Base-by-base conservation (phyloP, 1,140 invertebrate genomes). In the Drosophila orena region DNA sequence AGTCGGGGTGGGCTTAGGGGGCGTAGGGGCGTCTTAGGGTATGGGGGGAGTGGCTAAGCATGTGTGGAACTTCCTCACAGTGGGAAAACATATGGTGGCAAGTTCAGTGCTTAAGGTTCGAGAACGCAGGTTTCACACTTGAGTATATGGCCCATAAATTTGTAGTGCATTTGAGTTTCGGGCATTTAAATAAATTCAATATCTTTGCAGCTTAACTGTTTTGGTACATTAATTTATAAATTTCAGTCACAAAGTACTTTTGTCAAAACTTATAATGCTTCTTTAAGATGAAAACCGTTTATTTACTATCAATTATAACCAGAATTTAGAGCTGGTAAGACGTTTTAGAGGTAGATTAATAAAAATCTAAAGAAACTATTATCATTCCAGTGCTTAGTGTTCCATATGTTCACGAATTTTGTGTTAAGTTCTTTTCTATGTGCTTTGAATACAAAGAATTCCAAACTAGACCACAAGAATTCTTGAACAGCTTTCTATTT, bases 21-120 rank as follows among this genome's bases (percentile, higher is more conserved):
- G 27, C 11, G 27, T 12, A 7, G 57, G 40, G n/a, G 20, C 35
- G 34, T 30, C 37, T 17, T 46, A 66, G 66, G 66, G 53, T 69
- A 55, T 68, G 47, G 60, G 62, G 43, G 47, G 37, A 35, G 22
- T 42, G 27, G 60, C 64, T 49, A 70, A 70, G 66, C 65, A 70
- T 57, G 66, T 70, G 66, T 70, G 66, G 69, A 70, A 70, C 34
- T 17, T 17, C 17, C 42, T 17, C 35, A 27, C 50, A 68, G 54
- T 47, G 50, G 49, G 11, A 34, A 49, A 69, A 55, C 66, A 70
- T 70, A 70, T 70, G 66, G 62, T 38, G 43, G 66, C 59, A 70
- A 56, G 64, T 56, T 69, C 27, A 69, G 66, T 35, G n/a, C 66
- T 37, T 27, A 12, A 42, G 64, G 44, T 52, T 27, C 22, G 44